Percentiles rank a stretch among this genome's conserved stretches.
These are phyloP conservation scores for Spinus pinus DNA, from an alignment of 2,797 vertebrate genomes.

Conservation along the genomic window DNA sequence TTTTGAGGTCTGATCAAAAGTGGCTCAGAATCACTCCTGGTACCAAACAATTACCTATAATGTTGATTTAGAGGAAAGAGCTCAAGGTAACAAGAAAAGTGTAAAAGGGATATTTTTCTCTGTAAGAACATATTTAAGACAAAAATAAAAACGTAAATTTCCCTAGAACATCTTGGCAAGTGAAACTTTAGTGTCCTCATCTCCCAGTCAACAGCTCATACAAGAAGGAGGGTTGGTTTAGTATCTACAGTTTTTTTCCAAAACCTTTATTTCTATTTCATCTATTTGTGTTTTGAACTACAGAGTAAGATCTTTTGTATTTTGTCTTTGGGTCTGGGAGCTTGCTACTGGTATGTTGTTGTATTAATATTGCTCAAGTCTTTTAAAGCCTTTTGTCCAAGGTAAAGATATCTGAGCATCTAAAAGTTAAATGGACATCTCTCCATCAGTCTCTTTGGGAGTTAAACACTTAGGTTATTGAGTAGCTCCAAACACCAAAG, in stretches of 20 bases:
- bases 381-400: background rate
- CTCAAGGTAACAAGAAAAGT: background rate
- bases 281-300: background rate
- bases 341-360: background rate
- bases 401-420: background rate
- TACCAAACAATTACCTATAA: background rate
- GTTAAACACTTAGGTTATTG: background rate
- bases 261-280: background rate
- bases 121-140: background rate
- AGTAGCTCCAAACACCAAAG: background rate
- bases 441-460: background rate
- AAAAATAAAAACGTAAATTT: background rate
- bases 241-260: background rate
- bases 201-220: background rate
- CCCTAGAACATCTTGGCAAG: background rate
- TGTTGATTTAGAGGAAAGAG: background rate
- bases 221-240: background rate
- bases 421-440: background rate
- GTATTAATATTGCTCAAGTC: background rate
- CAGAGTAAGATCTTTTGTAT: background rate
- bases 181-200: background rate
- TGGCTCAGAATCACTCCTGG: background rate
- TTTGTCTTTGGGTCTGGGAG: background rate
- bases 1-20: background rate
- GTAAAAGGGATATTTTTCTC: background rate